These are phyloP conservation scores for Pangasius sanitwongsei DNA, from an alignment of 2,797 vertebrate genomes.

Conservation along the genomic window DNA sequence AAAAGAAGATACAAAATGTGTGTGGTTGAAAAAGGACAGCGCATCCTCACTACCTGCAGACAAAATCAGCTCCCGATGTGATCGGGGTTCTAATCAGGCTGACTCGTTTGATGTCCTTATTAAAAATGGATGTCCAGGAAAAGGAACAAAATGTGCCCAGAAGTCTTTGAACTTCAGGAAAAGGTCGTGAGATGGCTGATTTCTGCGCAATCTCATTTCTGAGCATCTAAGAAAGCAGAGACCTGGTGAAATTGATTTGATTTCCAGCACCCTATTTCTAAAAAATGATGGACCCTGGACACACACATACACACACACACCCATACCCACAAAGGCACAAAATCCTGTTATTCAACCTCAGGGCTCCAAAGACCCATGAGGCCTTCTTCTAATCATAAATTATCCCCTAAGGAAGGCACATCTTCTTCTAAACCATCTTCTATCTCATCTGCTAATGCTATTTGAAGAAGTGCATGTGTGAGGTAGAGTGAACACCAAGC, in stretches of 20 bases:
- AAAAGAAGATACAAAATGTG: not conserved
- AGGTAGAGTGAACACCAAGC: slow-evolving; percentile 32
- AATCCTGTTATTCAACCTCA: slow-evolving; percentile 57
- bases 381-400: slow-evolving; percentile 55
- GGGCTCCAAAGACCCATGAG: slow-evolving; percentile 53
- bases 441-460: slow-evolving; percentile 58
- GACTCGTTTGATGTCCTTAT: slow-evolving; percentile 69
- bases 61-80: slow-evolving; percentile 57
- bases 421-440: slow-evolving; percentile 48
- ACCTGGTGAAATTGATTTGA: slow-evolving; percentile 52
- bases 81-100: slow-evolving; percentile 61
- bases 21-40: slow-evolving; percentile 15
- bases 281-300: slow-evolving; percentile 41
- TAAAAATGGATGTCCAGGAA: slow-evolving; percentile 67
- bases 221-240: slow-evolving; percentile 34
- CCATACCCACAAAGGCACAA: slow-evolving; percentile 36
- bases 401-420: slow-evolving; percentile 52
- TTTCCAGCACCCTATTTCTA: slow-evolving; percentile 52
- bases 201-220: slow-evolving; percentile 26
- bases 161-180: slow-evolving; percentile 58
- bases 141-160: slow-evolving; percentile 46
- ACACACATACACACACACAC: slow-evolving; percentile 36
- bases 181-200: slow-evolving; percentile 53
- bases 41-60: slow-evolving; percentile 46
- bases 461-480: slow-evolving; percentile 48